A percentile compares a stretch with the other conserved stretches of the same genome.
These are phyloP conservation scores for Luidia sarsii DNA, from an alignment of 53 echinoderm and acorn worm species.

Conservation along the genomic window DNA sequence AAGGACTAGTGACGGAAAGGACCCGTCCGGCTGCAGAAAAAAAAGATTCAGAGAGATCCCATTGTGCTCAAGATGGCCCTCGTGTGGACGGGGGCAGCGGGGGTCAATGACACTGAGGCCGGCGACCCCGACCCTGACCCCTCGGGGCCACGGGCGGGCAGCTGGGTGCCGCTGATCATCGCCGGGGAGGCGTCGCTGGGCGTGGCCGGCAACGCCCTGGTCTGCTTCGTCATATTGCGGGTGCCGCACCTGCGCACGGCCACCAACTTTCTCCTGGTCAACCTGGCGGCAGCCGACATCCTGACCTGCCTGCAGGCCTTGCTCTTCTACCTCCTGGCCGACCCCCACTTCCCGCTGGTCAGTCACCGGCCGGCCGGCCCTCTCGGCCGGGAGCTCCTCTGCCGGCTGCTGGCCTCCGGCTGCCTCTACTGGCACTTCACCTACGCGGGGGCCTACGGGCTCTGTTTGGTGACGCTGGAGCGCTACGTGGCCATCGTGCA, in stretches of 20 bases:
- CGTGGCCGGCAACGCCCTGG: constrained; percentile 8
- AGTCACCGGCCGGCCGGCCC: background rate
- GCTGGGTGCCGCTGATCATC: background rate
- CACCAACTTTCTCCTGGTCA: constrained; percentile 30
- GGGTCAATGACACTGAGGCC: no score
- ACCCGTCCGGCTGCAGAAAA: no score
- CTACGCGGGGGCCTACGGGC: constrained; percentile 18
- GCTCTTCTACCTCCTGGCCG: background rate
- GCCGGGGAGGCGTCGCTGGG: background rate
- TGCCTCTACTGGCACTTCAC: background rate
- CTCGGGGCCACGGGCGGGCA: no score
- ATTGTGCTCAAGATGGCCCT: no score
- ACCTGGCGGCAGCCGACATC: constrained; percentile 25
- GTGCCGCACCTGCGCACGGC: constrained; percentile 9
- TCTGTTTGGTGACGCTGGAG: constrained; percentile 33
- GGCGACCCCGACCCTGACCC: no score
- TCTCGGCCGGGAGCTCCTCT: background rate
- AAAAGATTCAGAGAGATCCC: no score
- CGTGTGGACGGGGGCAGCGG: no score
- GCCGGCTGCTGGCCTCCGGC: constrained; percentile 1
- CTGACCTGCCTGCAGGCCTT: background rate
- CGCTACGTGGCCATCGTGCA: constrained; percentile 14
- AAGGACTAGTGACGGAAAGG: no score
- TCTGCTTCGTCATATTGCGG: constrained; percentile 32
- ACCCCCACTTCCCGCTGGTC: background rate